These are phyloP conservation scores for Pimpla rufipes DNA, from an alignment of 2,888 invertebrate genomes.

Conservation along the genomic window DNA sequence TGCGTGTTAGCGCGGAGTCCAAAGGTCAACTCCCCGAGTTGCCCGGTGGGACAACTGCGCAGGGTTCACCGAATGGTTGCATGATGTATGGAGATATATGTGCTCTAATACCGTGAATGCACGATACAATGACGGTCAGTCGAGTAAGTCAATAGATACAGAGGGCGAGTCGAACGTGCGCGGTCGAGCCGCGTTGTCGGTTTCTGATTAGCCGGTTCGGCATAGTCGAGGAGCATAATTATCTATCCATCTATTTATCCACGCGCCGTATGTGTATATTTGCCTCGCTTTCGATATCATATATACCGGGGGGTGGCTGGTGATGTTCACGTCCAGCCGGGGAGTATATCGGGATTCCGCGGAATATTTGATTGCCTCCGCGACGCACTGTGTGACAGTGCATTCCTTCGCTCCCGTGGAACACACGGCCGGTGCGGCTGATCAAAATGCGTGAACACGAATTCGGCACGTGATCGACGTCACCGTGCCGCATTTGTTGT, in stretches of 20 bases:
- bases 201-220: background rate
- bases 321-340: background rate
- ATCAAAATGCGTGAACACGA: constrained; percentile 23
- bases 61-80: background rate
- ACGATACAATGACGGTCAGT: background rate
- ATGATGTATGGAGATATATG: background rate
- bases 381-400: background rate
- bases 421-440: background rate
- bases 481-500: background rate
- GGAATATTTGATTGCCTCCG: constrained; percentile 17
- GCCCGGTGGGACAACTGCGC: background rate
- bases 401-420: background rate
- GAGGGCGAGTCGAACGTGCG: background rate
- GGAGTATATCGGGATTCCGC: background rate
- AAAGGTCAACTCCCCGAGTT: background rate
- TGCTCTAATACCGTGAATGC: background rate
- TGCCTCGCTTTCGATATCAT: constrained; percentile 15
- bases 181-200: background rate
- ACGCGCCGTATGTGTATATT: background rate
- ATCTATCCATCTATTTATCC: background rate
- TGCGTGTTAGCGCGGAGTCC: background rate
- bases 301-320: background rate
- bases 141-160: constrained; percentile 12
- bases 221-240: constrained; percentile 13
- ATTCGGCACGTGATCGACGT: constrained; percentile 12